Conservation (phyloP, 2,888 invertebrate species). For the Fragum whitleyi region DNA sequence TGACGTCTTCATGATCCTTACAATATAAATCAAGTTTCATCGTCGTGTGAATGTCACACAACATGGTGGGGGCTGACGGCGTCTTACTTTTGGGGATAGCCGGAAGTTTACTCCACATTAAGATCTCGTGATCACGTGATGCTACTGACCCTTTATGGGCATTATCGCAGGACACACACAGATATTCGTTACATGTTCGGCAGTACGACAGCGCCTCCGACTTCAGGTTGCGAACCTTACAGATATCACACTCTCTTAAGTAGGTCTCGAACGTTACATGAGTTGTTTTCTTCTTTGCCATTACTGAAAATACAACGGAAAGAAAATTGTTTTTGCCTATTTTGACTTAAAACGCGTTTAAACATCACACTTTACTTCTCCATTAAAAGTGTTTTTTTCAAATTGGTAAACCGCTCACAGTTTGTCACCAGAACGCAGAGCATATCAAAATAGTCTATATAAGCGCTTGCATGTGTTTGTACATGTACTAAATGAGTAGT, state of each 20-base stretch:
- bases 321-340: too few species aligned
- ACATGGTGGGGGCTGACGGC: background rate
- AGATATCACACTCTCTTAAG: background rate
- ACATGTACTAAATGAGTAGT: too few species aligned
- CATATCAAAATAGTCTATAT: too few species aligned
- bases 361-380: too few species aligned
- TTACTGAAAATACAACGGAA: too few species aligned
- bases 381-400: too few species aligned
- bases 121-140: conserved; percentile 8
- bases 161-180: conserved; percentile 1
- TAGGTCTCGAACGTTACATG: too few species aligned
- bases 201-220: conserved; percentile 6
- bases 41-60: conserved; percentile 11
- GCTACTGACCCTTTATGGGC: background rate
- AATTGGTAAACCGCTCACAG: too few species aligned
- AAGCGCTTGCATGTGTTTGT: too few species aligned
- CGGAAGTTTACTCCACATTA: conserved; percentile 21
- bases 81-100: conserved; percentile 1
- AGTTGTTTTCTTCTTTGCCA: too few species aligned
- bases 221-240: background rate
- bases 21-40: background rate
- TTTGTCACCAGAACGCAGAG: too few species aligned
- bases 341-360: too few species aligned
- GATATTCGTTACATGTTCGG: conserved; percentile 2
- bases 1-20: conserved; percentile 1